A percentile compares a stretch with the other conserved stretches of the same genome.
Conservation (phyloP, 2,113 vertebrate genomes). For the Poeciliopsis turrubarensis region DNA sequence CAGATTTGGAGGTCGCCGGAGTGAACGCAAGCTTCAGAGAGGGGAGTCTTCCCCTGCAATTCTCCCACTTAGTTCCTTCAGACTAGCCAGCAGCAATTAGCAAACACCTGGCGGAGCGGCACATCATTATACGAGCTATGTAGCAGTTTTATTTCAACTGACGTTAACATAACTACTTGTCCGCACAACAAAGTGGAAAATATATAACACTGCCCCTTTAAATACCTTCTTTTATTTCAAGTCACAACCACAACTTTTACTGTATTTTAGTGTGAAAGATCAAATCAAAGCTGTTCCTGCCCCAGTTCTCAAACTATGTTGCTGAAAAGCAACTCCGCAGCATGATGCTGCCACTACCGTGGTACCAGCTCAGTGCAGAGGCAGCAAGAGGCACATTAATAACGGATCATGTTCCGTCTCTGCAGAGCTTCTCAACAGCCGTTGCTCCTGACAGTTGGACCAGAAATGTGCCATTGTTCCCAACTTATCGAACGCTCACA, state of each 20-base stretch:
- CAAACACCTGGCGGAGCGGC: too few relatives aligned
- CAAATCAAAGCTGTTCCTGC: not conserved
- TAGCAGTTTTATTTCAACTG: too few relatives aligned
- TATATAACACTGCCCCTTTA: too few relatives aligned
- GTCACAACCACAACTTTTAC: not conserved
- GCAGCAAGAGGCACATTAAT: not conserved
- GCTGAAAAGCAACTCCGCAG: too few relatives aligned
- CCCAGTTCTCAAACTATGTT: too few relatives aligned
- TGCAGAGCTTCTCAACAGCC: constrained; percentile 36
- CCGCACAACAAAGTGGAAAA: too few relatives aligned
- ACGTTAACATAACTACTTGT: too few relatives aligned
- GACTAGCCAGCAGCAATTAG: too few relatives aligned
- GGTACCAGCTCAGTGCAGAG: not conserved
- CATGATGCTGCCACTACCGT: not conserved
- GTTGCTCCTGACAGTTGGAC: constrained; percentile 46
- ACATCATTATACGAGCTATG: too few relatives aligned
- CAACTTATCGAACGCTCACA: constrained; percentile 29
- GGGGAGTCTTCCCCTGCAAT: constrained; percentile 17
- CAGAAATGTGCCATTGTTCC: constrained; percentile 55
- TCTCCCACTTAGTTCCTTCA: not conserved
- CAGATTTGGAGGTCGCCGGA: not conserved
- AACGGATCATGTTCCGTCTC: not conserved
- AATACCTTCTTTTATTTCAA: not conserved
- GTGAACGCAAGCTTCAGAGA: too few relatives aligned
- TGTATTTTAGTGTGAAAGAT: not conserved